Base-by-base conservation (phyloP, 2,113 vertebrate species). In the Colinus virginianus region DNA sequence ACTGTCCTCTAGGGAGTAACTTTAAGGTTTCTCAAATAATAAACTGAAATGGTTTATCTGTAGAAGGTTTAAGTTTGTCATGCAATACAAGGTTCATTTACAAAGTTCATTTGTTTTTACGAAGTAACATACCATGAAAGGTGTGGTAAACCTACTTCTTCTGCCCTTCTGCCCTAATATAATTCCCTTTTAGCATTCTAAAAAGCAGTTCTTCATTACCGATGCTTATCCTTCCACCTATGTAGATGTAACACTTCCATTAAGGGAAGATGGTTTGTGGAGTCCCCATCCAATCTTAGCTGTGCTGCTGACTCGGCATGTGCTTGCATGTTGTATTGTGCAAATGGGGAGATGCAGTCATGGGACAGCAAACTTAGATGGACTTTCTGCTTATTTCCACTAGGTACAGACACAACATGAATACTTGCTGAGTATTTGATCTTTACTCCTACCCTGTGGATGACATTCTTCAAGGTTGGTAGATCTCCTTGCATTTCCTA, bases 41-140 rank as follows among this genome's bases (percentile, higher is more conserved):
- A 38, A 38, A 58, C 36, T 45, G 19, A 16, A 91, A 7, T 42
- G 30, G 45, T 92, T 71, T 83, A 20, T 63, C 38, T 69, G 20
- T 12, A 53, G 46, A 71, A 63, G 4, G 11, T 43, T 87, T 89
- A 13, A 48, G 17, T 45, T 22, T 49, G 51, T 62, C 49, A 78
- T 59, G 56, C 21, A 77, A 58, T 6, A 93, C 11, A 59, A 32
- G 42, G 22, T 71, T 86, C 22, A 13, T 61, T 61, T 36, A 59
- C n/a, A 56, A 56, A 56, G 55, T n/a, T 56, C 11, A 36, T 23
- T 1, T 7, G 0, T 0, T 0, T 13, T 36, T 43, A 12, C 6
- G 32, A 32, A 18, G 26, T 22, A 28, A 58, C 13, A 11, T 30
- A 17, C 83, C 21, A 13, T 34, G 7, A 43, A 43, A 32, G 4